A percentile compares a stretch with the other conserved stretches of the same genome.
Conservation (phyloP, 2,797 vertebrate genomes). For the Amazona finschi region DNA sequence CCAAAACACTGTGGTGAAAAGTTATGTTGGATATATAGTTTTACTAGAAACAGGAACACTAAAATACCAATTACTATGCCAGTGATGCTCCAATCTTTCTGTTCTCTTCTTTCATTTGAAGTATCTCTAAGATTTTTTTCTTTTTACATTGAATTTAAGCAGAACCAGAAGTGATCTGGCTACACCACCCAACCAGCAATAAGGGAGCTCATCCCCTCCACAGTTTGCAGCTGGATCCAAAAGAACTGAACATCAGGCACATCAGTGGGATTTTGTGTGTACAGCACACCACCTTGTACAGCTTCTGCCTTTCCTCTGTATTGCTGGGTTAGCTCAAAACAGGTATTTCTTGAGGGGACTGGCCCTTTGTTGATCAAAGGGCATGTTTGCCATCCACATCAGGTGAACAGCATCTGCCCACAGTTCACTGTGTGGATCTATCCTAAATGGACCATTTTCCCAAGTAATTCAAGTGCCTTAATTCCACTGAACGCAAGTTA, state of each 20-base stretch:
- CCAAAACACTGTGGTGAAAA: not conserved
- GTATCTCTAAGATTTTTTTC: not conserved
- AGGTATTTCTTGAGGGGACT: not conserved
- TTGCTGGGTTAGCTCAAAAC: not conserved
- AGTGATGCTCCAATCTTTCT: not conserved
- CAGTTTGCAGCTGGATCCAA: not conserved
- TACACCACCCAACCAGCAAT: not conserved
- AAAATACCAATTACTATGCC: not conserved
- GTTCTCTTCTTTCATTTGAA: not conserved
- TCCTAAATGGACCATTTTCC: not conserved
- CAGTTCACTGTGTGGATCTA: fast-evolving
- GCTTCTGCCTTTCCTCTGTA: not conserved
- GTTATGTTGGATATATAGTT: not conserved
- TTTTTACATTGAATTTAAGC: not conserved
- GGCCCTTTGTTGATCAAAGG: not conserved
- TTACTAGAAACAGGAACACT: not conserved
- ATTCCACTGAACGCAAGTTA: not conserved
- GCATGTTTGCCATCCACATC: not conserved
- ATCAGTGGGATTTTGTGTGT: not conserved
- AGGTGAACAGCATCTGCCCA: not conserved
- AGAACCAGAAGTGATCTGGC: not conserved
- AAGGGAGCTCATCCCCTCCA: not conserved
- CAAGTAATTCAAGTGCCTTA: not conserved
- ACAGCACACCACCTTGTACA: not conserved
- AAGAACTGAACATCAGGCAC: not conserved